These are phyloP conservation scores for Eulemur rufifrons DNA, from an alignment of 2,113 vertebrate genomes.

Conservation along the genomic window DNA sequence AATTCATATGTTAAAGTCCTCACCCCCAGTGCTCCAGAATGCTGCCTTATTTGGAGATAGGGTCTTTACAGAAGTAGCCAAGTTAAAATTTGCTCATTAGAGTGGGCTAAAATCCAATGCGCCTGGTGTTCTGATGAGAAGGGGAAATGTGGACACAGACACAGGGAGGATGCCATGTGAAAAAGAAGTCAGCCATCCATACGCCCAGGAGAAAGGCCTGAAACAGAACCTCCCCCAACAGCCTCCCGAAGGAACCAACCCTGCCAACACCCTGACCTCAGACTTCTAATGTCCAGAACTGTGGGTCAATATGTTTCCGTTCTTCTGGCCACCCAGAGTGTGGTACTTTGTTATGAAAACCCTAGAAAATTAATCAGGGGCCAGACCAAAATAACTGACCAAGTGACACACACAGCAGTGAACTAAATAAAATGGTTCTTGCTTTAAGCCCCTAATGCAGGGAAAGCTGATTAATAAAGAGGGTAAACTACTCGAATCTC, in stretches of 20 bases:
- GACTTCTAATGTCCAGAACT: background rate
- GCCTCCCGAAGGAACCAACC: no score
- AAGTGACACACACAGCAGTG: accelerated
- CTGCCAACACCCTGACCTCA: background rate
- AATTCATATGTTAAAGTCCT: background rate
- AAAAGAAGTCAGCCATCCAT: background rate
- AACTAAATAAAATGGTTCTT: background rate
- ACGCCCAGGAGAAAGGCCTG: background rate
- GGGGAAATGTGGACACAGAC: background rate
- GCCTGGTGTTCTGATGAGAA: background rate
- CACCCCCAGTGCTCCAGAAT: background rate
- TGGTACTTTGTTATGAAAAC: background rate
- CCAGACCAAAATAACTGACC: background rate
- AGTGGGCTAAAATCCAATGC: accelerated
- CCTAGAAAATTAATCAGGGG: background rate
- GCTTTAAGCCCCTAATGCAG: background rate
- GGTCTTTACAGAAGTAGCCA: background rate
- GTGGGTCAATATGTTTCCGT: no score
- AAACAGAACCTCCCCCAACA: accelerated
- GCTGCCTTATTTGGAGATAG: background rate
- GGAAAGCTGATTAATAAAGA: background rate
- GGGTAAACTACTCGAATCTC: background rate
- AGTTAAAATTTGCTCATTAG: background rate
- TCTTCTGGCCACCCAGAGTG: no score
- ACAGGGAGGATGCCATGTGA: background rate